These are phyloP conservation scores for Doris montereyensis DNA, from an alignment of 2,888 invertebrate genomes.

Conservation along the genomic window DNA sequence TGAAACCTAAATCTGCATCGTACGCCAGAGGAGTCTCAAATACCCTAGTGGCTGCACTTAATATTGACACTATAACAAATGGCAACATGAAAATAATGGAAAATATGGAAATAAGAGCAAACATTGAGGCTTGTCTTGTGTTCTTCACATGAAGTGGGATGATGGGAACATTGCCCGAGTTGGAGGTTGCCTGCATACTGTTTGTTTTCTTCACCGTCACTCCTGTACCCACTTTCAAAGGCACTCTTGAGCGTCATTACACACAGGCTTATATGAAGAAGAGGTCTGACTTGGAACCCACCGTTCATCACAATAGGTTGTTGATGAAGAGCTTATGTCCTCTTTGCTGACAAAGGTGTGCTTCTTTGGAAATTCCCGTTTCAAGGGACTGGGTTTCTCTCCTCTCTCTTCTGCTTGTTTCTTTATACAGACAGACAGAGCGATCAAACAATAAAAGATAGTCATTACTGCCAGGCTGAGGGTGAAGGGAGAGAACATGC, in stretches of 20 bases:
- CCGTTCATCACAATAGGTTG: slow-evolving; percentile 35
- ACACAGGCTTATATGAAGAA: slow-evolving; percentile 9
- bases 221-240: slow-evolving; percentile 37
- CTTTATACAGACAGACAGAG: slow-evolving; percentile 51
- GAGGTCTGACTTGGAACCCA: slow-evolving; percentile 13
- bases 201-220: slow-evolving; percentile 26
- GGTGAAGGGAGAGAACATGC: slow-evolving; percentile 52
- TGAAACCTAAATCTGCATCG: slow-evolving; percentile 53
- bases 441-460: slow-evolving; percentile 55
- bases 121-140: slow-evolving; percentile 56
- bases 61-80: slow-evolving; percentile 54
- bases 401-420: slow-evolving; percentile 53
- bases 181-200: slow-evolving; percentile 25
- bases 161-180: slow-evolving; percentile 30
- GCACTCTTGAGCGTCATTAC: slow-evolving; percentile 39
- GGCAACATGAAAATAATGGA: slow-evolving; percentile 59
- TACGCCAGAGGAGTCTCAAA: slow-evolving; percentile 49
- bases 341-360: slow-evolving; percentile 48
- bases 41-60: slow-evolving; percentile 52
- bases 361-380: slow-evolving; percentile 43
- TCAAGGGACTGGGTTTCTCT: slow-evolving; percentile 46
- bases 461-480: slow-evolving; percentile 50
- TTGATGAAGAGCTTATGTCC: slow-evolving; percentile 39
- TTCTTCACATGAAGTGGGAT: slow-evolving; percentile 47
- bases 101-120: slow-evolving; percentile 56